Conservation (phyloP, 2,113 vertebrate species). For the Rhineura floridana region DNA sequence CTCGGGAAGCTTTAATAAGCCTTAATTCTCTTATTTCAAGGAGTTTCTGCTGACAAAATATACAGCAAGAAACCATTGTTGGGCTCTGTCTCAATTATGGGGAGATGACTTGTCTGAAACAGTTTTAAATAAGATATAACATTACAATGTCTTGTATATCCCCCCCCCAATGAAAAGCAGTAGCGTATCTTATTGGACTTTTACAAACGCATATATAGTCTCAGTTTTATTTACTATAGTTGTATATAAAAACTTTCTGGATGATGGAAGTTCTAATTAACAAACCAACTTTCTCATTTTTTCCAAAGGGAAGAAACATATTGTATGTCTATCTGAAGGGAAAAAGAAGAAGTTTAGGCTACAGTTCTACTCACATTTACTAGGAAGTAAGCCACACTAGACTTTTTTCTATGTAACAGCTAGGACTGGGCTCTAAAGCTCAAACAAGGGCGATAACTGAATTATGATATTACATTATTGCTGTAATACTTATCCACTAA, state of each 20-base stretch:
- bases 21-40: neutral
- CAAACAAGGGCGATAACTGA: neutral
- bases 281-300: neutral
- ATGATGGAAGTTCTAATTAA: neutral
- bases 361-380: too few species aligned
- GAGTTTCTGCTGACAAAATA: neutral
- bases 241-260: neutral
- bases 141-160: neutral
- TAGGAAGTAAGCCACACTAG: too few species aligned
- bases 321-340: neutral
- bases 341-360: too few species aligned
- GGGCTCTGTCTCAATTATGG: neutral
- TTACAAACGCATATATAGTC: neutral
- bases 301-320: neutral
- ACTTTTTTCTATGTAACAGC: too few species aligned
- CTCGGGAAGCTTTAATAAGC: too few species aligned
- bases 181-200: neutral
- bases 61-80: neutral
- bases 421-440: neutral
- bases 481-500: too few species aligned
- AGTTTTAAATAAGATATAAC: neutral
- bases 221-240: neutral
- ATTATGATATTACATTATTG: too few species aligned
- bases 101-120: neutral
- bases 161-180: too few species aligned